Base-by-base conservation (phyloP, 2,888 invertebrate genomes). In the Sisyra nigra region DNA sequence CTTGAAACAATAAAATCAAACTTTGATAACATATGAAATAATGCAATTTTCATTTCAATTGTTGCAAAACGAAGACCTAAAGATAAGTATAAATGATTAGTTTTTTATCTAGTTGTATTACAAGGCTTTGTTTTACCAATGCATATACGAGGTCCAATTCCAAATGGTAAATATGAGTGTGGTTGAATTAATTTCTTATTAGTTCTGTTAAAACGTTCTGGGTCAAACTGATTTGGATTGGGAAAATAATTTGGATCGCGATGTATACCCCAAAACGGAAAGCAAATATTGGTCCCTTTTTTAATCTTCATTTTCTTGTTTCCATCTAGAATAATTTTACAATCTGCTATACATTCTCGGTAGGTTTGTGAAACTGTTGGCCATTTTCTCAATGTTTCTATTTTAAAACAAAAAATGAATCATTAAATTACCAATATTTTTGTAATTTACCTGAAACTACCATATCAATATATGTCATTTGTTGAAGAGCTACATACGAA, bases 341-440 rank as follows among this genome's bases (percentile, higher is more conserved):
- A 72, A 0, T 58, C 50, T 45, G 69, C 68, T 0, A 58, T 59
- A 46, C 72, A 72, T 3, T 59, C 48, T 44, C 74, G 59, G 50
- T 74, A 73, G 49, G 66, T 49, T 1, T 66, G 48, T 1, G 65
- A 47, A 1, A 63, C 65, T 1, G 66, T 61, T 0, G 69, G 60
- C 66, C 70, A 70, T 48, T 62, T 66, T 44, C 72, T 59, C 13
- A 69, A 51, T 0, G 66, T 62, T 55, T 72, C 73, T 24, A n/a
- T n/a, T n/a, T n/a, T n/a, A 24, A 24, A 3, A 24, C 7, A 24
- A 24, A 24, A 24, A 24, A 5, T 24, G 3, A 7, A 24, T 24
- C 5, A 5, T 7, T 5, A 24, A 24, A 5, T 24, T 24, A 24
- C 3, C 3, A 24, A 24, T 24, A 5, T 3, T 5, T 24, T 24